These are phyloP conservation scores for Caranx melampygus DNA, from an alignment of 2,113 vertebrate genomes.

Conservation along the genomic window DNA sequence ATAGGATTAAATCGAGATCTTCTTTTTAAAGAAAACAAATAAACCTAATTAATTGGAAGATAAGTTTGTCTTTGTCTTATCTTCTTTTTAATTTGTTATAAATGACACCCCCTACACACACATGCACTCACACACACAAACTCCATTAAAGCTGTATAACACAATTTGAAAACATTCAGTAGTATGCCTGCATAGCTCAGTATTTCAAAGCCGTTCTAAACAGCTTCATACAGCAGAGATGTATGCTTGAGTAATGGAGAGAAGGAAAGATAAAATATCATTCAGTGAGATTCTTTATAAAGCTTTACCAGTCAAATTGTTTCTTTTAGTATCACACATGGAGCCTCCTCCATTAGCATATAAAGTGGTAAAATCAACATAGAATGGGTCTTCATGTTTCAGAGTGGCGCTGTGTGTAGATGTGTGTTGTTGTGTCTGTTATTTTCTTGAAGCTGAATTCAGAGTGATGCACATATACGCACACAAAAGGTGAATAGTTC, in stretches of 20 bases:
- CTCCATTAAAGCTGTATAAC: neutral
- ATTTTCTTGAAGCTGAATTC: no score
- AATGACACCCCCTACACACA: neutral
- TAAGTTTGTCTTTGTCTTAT: no score
- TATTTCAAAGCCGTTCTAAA: neutral
- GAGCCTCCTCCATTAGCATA: conserved; percentile 8
- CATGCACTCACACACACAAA: neutral
- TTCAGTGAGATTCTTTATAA: conserved; percentile 16
- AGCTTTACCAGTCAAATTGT: conserved; percentile 5
- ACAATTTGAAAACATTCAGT: neutral
- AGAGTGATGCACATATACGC: no score
- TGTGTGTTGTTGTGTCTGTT: no score
- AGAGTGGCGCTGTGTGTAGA: no score
- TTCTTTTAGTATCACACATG: neutral
- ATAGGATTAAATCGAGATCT: no score
- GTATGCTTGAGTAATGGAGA: neutral
- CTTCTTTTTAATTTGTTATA: no score
- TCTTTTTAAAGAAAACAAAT: neutral
- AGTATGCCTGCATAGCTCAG: neutral
- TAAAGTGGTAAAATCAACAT: conserved; percentile 21
- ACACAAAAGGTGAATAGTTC: no score
- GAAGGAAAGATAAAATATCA: neutral
- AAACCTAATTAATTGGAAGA: no score
- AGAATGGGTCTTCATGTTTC: neutral
- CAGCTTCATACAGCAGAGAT: conserved; percentile 2